Evolutionary conservation across 2,797 vertebrate species (phyloP), one percentile per base, ranked within the genome.

Genomic region (Hypotaenidia philippensis): DNA sequence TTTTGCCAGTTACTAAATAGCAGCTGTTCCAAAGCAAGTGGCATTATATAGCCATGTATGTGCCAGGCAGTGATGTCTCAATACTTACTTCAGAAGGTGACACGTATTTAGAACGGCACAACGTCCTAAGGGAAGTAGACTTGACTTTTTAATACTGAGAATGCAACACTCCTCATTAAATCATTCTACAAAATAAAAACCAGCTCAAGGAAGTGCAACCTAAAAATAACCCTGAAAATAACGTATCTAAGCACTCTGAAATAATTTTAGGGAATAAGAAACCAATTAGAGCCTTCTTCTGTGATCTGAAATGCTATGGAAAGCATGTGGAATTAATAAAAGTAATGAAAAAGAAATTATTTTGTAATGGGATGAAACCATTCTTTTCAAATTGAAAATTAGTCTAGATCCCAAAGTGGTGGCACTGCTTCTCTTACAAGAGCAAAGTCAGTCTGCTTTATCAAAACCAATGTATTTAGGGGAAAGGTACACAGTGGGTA

Each of bases 161-260:
- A 69, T 59, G 11, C 5, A 66, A 55, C 34, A 57, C 49, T 84
- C 65, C 45, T 87, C 63, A 72, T 74, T 70, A 66, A 90, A 59
- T 9, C 23, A 21, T 47, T 59, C 69, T 80, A 80, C 52, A 87
- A 91, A 92, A 64, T 41, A 49, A 69, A 90, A 88, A 57, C 69
- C 71, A 77, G 29, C 34, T 83, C 56, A 80, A 83, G 68, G 64
- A 92, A 86, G 86, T 9, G 40, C 32, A 84, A 50, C 50, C 81
- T 89, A 83, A 89, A 88, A 60, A 52, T 25, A 90, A 26, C 6
- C 14, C 55, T 57, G 50, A 90, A 93, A 93, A 87, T 29, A 83
- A 92, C 8, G 4, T 25, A 79, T 6, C 45, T 61, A 71, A 82
- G 21, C 18, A 13, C 56, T 82, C 25, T n/a, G 27, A 91, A 80